A percentile compares a stretch with the other conserved stretches of the same genome.
These are phyloP conservation scores for Pogonus chalceus DNA, from an alignment of 1,140 invertebrate genomes.

Conservation along the genomic window DNA sequence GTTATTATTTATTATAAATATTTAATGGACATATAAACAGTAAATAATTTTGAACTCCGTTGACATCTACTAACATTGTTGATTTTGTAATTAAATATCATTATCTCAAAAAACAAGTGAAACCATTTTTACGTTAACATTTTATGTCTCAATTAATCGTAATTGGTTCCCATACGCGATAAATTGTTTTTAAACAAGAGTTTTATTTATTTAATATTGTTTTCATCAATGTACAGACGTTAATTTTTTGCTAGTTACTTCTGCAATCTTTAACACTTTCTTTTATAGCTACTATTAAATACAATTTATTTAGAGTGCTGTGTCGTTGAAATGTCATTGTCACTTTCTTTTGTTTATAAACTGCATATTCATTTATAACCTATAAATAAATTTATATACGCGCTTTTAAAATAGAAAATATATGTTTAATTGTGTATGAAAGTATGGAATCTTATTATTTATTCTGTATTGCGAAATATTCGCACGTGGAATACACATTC, in stretches of 20 bases:
- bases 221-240: background rate
- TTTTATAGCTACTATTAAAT: background rate
- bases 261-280: background rate
- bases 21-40: background rate
- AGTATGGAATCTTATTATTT: too few relatives aligned
- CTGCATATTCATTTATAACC: too few relatives aligned
- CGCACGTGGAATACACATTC: too few relatives aligned
- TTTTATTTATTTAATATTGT: background rate
- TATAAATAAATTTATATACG: too few relatives aligned
- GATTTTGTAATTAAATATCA: background rate
- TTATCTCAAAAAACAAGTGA: background rate
- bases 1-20: background rate
- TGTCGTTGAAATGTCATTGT: too few relatives aligned
- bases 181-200: background rate
- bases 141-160: background rate
- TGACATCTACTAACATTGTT: too few relatives aligned
- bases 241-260: background rate
- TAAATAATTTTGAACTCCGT: background rate
- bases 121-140: background rate
- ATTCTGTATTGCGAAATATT: too few relatives aligned
- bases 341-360: background rate
- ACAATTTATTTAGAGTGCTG: too few relatives aligned
- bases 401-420: too few relatives aligned
- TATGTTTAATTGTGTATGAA: too few relatives aligned
- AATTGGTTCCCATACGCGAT: background rate